Conservation (phyloP, 2,888 invertebrate species). For the Andrena hattorfiana region DNA sequence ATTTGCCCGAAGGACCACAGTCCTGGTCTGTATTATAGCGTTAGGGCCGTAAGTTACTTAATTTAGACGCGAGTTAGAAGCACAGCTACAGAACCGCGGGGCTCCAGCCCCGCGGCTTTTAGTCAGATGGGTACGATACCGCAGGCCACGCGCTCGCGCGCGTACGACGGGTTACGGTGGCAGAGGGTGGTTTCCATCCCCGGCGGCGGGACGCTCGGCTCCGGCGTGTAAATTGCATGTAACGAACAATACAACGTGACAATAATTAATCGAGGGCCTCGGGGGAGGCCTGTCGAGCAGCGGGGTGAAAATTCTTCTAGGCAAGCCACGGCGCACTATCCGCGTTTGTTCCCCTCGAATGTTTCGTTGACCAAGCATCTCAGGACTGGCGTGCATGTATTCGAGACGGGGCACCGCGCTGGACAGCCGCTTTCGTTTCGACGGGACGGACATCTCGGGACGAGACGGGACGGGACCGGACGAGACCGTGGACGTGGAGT, state of each 20-base stretch:
- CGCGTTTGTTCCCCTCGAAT: not conserved
- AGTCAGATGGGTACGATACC: conserved; percentile 21
- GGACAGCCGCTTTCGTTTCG: not conserved
- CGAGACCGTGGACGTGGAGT: not conserved
- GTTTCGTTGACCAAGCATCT: conserved; percentile 13
- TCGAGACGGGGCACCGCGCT: conserved; percentile 4
- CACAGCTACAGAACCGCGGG: conserved; percentile 24
- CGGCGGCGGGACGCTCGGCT: not conserved
- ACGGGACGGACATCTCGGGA: not conserved
- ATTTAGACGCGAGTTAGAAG: conserved; percentile 41
- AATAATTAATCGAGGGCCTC: conserved; percentile 66
- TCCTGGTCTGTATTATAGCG: conserved; percentile 75
- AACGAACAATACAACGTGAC: conserved; percentile 73
- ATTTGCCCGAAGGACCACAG: not conserved
- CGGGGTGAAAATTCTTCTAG: conserved; percentile 30
- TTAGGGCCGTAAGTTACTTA: conserved; percentile 78
- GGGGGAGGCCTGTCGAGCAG: conserved; percentile 28
- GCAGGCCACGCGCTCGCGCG: conserved; percentile 26
- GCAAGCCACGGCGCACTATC: not conserved
- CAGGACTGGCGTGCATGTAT: not conserved
- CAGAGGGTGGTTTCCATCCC: not conserved
- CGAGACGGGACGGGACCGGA: not conserved
- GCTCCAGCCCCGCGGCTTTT: not conserved
- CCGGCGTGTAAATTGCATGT: conserved; percentile 65
- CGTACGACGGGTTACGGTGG: not conserved